These are phyloP conservation scores for Chironomus tentans DNA, from an alignment of 2,888 invertebrate genomes.

Conservation along the genomic window DNA sequence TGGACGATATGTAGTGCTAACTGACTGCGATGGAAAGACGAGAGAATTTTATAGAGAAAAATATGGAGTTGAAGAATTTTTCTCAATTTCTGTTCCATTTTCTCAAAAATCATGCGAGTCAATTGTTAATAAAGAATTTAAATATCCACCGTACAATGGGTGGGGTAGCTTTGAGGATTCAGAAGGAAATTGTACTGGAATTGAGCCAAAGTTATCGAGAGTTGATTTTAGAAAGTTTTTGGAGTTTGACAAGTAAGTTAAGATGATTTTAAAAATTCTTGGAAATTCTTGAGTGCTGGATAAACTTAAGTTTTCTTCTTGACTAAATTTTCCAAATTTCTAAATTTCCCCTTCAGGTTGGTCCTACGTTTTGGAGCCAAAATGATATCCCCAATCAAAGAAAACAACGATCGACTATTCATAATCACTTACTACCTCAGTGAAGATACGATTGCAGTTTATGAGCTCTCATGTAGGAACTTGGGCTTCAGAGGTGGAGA, in stretches of 20 bases:
- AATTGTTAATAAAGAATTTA: neutral
- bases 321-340: neutral
- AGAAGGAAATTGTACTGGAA: constrained; percentile 72
- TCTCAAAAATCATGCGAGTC: constrained; percentile 30
- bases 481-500: constrained; percentile 59
- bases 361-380: constrained; percentile 70
- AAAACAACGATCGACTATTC: constrained; percentile 59
- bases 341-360: constrained; percentile 53
- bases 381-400: constrained; percentile 61
- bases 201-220: constrained; percentile 68
- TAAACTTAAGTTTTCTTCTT: too few relatives aligned
- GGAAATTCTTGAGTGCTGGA: too few relatives aligned
- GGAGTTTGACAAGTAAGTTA: constrained; percentile 58
- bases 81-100: constrained; percentile 33
- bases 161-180: constrained; percentile 86
- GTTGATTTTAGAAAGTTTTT: constrained; percentile 73
- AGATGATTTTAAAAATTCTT: constrained; percentile 3
- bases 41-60: constrained; percentile 71
- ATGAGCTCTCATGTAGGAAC: constrained; percentile 65
- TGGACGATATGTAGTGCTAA: constrained; percentile 69
- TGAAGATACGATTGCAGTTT: constrained; percentile 77
- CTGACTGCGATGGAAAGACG: constrained; percentile 78
- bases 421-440: constrained; percentile 70
- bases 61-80: constrained; percentile 41
- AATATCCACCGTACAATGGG: constrained; percentile 76